These are phyloP conservation scores for Diadegma fenestrale DNA, from an alignment of 2,888 invertebrate genomes.

Conservation along the genomic window DNA sequence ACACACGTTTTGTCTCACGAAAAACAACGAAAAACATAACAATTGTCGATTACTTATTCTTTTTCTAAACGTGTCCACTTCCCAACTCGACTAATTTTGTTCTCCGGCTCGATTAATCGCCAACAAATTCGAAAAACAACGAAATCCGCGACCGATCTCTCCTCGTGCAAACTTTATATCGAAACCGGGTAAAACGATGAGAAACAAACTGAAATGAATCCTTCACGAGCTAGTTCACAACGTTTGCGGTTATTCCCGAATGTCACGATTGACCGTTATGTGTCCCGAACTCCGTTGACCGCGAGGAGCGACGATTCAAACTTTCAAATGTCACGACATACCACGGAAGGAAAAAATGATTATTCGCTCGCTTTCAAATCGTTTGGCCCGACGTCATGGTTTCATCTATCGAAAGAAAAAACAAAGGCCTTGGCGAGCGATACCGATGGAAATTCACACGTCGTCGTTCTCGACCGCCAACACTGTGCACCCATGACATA, in stretches of 20 bases:
- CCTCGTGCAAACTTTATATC: background rate
- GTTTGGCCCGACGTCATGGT: background rate
- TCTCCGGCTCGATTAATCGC: background rate
- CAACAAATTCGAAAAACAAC: background rate
- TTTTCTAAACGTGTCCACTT: background rate
- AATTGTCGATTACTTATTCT: background rate
- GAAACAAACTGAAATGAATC: background rate
- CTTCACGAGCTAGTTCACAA: background rate
- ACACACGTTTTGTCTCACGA: constrained; percentile 14
- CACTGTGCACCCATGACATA: constrained; percentile 82
- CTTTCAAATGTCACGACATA: constrained; percentile 1
- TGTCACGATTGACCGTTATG: background rate
- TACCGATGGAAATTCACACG: constrained; percentile 21
- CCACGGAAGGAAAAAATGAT: background rate
- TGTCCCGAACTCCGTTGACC: background rate
- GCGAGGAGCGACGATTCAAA: background rate
- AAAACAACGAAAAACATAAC: constrained; percentile 3
- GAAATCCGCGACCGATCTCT: background rate
- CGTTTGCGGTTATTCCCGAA: background rate
- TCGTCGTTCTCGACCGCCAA: constrained; percentile 65
- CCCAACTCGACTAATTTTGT: no score
- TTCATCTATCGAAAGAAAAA: constrained; percentile 1
- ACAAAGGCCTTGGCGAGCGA: background rate
- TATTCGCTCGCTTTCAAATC: background rate
- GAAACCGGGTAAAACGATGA: background rate